phyloP scores from a whole-genome alignment of 2,888 invertebrate species.

The Gasteruption jaculator region DNA sequence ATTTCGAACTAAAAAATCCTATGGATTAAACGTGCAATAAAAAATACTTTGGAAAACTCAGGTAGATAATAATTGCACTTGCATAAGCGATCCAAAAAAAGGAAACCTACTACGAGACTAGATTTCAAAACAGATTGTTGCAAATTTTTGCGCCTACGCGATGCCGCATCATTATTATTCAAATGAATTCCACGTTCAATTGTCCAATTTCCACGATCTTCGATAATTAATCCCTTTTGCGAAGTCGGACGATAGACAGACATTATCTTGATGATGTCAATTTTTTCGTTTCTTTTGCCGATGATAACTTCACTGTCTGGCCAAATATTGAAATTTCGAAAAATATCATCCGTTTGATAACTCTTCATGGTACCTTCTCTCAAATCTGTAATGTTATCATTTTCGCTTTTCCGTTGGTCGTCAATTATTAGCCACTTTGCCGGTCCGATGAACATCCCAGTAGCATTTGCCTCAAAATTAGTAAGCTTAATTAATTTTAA shows the following conservation, averaged over 20 bases:
- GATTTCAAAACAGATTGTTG: conserved; percentile 33
- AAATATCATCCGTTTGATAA: conserved; percentile 18
- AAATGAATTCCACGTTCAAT: conserved; percentile 22
- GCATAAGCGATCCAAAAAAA: too few species aligned
- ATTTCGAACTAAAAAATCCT: too few species aligned
- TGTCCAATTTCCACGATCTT: conserved; percentile 39
- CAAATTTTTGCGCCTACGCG: conserved; percentile 36
- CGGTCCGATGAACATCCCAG: conserved; percentile 33
- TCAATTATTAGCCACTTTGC: conserved; percentile 33
- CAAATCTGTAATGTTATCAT: too few species aligned
- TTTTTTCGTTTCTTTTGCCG: conserved; percentile 19
- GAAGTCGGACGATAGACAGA: conserved; percentile 37
- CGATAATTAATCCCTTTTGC: conserved; percentile 25
- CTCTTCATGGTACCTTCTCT: too few species aligned
- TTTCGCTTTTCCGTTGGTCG: conserved; percentile 6
- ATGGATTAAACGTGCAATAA: too few species aligned
- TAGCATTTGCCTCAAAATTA: conserved; percentile 34
- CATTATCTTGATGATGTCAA: conserved; percentile 24
- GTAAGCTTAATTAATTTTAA: too few species aligned
- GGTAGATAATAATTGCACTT: too few species aligned
- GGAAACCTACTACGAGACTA: conserved; percentile 38
- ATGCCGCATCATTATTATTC: conserved; percentile 22
- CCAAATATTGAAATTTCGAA: conserved; percentile 27
- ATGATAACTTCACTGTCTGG: conserved; percentile 40
- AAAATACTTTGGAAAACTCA: too few species aligned